These are phyloP conservation scores for Endotricha flammealis DNA, from an alignment of 2,888 invertebrate species.

Conservation along the genomic window DNA sequence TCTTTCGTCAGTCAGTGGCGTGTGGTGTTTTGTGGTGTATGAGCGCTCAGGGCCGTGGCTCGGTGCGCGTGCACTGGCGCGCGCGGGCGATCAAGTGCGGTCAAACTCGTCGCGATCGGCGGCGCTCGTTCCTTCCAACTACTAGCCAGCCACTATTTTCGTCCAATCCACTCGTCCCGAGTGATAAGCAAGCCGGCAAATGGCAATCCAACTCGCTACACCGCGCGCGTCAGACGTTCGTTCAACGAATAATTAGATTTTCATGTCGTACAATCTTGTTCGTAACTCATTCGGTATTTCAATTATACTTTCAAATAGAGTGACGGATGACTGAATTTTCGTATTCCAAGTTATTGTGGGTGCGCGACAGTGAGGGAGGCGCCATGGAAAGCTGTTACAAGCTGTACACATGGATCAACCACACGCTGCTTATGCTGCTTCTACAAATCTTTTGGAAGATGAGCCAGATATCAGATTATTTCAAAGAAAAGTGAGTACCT, in stretches of 20 bases:
- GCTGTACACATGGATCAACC: constrained; percentile 69
- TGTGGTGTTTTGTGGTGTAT: constrained; percentile 34
- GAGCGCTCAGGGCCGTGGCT: constrained; percentile 42
- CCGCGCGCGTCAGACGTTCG: constrained; percentile 34
- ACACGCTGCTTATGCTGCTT: constrained; percentile 65
- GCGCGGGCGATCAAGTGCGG: constrained; percentile 57
- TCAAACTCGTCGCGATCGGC: constrained; percentile 45
- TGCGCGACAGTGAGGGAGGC: constrained; percentile 45
- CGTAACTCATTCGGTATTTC: constrained; percentile 21
- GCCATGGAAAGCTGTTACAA: constrained; percentile 70
- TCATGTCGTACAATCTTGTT: constrained; percentile 13
- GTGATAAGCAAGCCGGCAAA: too few species aligned
- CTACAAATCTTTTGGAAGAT: constrained; percentile 74
- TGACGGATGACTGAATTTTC: constrained; percentile 70
- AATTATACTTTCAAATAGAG: constrained; percentile 42
- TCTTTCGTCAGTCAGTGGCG: constrained; percentile 57
- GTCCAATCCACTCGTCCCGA: constrained; percentile 37
- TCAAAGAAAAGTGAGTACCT: constrained; percentile 63
- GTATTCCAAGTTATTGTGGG: constrained; percentile 58
- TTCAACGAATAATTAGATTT: constrained; percentile 8
- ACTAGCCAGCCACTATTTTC: constrained; percentile 47
- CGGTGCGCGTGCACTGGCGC: constrained; percentile 66
- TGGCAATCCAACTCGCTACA: constrained; percentile 43
- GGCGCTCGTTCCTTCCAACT: constrained; percentile 30
- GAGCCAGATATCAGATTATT: constrained; percentile 68